Conservation (phyloP, 2,113 vertebrate species). For the Castor canadensis region DNA sequence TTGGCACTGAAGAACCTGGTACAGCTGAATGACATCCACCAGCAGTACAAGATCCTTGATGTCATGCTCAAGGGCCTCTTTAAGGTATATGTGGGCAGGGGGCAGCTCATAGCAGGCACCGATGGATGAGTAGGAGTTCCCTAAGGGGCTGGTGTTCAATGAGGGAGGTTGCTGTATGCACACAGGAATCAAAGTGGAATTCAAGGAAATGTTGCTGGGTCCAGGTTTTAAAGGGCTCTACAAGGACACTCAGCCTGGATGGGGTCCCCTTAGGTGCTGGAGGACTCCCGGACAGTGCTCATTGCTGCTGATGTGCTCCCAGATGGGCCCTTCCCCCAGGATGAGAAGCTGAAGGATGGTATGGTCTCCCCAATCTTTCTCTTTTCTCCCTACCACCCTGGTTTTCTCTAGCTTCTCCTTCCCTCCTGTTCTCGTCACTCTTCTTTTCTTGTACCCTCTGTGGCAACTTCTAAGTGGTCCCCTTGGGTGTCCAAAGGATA, state of each 20-base stretch:
- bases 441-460: neutral
- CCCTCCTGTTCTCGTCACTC: neutral
- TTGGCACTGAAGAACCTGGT: constrained; percentile 96
- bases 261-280: constrained; percentile 89
- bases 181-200: neutral
- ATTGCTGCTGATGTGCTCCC: constrained; percentile 91
- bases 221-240: neutral
- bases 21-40: constrained; percentile 96
- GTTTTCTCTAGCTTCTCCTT: neutral
- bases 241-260: constrained; percentile 1
- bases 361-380: constrained; percentile 48
- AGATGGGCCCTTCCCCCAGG: constrained; percentile 94
- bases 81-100: constrained; percentile 86
- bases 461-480: neutral
- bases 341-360: constrained; percentile 99
- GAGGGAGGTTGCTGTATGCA: neutral
- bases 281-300: constrained; percentile 94
- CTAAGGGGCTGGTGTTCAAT: neutral
- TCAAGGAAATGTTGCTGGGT: neutral
- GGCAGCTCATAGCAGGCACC: neutral
- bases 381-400: neutral
- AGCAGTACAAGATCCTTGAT: constrained; percentile 99
- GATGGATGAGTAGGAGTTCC: neutral
- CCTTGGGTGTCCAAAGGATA: too few species aligned
- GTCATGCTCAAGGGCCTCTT: constrained; percentile 99